phyloP scores from a whole-genome alignment of 2,888 invertebrate genomes.

The Zygaena filipendulae region DNA sequence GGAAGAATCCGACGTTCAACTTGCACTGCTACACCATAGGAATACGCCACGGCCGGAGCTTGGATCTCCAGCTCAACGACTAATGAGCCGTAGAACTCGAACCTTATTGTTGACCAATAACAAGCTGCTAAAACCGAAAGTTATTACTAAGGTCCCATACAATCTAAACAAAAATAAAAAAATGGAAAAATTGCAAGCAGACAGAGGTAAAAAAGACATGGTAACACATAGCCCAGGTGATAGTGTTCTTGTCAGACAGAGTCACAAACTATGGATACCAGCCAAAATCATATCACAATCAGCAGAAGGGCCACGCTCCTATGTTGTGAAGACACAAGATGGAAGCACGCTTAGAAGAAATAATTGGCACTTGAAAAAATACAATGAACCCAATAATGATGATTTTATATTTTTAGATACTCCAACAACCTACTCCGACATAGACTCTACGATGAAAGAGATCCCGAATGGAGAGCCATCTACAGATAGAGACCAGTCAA shows the following conservation, averaged over 20 bases:
- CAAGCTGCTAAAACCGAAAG: background rate
- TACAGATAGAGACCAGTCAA: too few species aligned
- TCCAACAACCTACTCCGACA: too few species aligned
- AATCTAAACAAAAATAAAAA: background rate
- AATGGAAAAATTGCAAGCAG: background rate
- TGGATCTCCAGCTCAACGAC: constrained; percentile 2
- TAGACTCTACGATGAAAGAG: too few species aligned
- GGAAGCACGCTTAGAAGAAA: background rate
- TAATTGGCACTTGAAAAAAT: background rate
- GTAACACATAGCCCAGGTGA: background rate
- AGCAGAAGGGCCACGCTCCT: background rate
- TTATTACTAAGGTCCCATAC: background rate
- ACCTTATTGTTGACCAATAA: background rate
- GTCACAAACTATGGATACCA: background rate
- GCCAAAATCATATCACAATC: background rate
- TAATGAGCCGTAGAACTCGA: constrained; percentile 3
- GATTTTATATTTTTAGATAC: too few species aligned
- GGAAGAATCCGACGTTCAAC: background rate
- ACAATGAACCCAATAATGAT: too few species aligned
- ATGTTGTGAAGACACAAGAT: background rate
- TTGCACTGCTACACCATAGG: constrained; percentile 1
- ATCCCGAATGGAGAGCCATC: too few species aligned
- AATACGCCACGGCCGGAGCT: background rate
- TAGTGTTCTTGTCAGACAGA: background rate
- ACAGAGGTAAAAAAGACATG: background rate